These are phyloP conservation scores for Lymantria monacha DNA, from an alignment of 2,888 invertebrate species.

Conservation along the genomic window DNA sequence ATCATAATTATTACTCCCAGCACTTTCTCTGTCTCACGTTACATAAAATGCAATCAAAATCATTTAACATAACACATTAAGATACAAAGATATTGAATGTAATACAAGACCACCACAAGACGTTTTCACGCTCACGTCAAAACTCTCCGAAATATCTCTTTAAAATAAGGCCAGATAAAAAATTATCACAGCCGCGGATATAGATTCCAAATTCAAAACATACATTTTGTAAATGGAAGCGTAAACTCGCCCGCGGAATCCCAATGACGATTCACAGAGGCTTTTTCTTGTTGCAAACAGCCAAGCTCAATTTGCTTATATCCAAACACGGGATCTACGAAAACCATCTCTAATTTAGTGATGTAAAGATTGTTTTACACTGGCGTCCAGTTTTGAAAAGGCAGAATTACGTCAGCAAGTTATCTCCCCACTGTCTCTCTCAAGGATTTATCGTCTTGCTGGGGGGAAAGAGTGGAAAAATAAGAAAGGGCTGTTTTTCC, in stretches of 20 bases:
- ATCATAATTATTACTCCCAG: no score
- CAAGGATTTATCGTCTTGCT: conserved; percentile 80
- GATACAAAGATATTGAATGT: no score
- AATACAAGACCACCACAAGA: no score
- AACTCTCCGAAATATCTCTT: no score
- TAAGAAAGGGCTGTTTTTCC: conserved; percentile 81
- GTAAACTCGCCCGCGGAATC: conserved; percentile 74
- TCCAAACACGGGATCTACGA: conserved; percentile 4
- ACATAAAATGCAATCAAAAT: no score
- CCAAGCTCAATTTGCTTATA: conserved; percentile 32
- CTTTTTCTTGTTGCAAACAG: conserved; percentile 73
- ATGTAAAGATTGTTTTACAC: conserved; percentile 2
- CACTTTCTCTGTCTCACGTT: no score
- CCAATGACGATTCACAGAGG: conserved; percentile 79
- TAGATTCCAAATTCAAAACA: conserved; percentile 59
- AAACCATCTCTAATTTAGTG: conserved; percentile 9
- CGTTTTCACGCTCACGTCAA: no score
- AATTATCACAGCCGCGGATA: conserved; percentile 13
- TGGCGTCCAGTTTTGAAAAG: conserved; percentile 4
- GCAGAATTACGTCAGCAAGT: conserved; percentile 50
- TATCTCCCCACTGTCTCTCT: conserved; percentile 76
- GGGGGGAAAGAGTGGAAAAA: conserved; percentile 75
- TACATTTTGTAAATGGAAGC: conserved; percentile 67
- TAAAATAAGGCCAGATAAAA: not conserved
- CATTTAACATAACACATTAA: no score